Percentiles rank a stretch among this genome's conserved stretches.
phyloP scores from a whole-genome alignment of 2,797 vertebrate genomes.

The Rhincodon typus region DNA sequence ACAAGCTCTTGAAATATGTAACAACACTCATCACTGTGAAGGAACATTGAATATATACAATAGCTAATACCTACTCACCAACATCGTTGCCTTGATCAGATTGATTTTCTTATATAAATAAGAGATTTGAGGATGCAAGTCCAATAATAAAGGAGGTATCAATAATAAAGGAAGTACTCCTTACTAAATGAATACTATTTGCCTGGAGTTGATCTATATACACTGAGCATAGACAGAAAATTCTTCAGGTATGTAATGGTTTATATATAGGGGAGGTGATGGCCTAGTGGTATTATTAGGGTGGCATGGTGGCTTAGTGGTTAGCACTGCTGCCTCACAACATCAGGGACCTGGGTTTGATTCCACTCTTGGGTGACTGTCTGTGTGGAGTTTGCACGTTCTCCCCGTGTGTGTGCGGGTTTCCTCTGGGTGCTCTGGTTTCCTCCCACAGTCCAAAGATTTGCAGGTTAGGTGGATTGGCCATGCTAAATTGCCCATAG shows the following conservation, averaged over 20 bases:
- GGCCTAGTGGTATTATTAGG: no score
- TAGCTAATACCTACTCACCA: neutral
- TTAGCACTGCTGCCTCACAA: no score
- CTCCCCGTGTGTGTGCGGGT: no score
- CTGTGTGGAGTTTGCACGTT: no score
- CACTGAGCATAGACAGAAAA: neutral
- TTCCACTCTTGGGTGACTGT: no score
- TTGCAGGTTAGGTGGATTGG: no score
- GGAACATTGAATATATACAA: neutral
- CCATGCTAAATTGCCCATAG: no score
- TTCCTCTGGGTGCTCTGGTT: no score
- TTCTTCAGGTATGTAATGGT: neutral
- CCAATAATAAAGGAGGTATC: neutral
- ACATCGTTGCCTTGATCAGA: neutral
- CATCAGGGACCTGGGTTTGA: no score
- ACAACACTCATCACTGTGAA: neutral
- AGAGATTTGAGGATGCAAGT: neutral
- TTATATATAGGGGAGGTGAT: no score
- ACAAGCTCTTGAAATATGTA: neutral
- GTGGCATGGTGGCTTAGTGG: no score
- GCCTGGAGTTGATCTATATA: neutral
- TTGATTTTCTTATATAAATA: neutral
- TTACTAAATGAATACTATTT: neutral
- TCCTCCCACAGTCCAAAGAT: no score
- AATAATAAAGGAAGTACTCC: neutral